Evolutionary conservation across 1,140 invertebrate species (phyloP).

Genomic region (Pseudachorutes palmiensis): DNA sequence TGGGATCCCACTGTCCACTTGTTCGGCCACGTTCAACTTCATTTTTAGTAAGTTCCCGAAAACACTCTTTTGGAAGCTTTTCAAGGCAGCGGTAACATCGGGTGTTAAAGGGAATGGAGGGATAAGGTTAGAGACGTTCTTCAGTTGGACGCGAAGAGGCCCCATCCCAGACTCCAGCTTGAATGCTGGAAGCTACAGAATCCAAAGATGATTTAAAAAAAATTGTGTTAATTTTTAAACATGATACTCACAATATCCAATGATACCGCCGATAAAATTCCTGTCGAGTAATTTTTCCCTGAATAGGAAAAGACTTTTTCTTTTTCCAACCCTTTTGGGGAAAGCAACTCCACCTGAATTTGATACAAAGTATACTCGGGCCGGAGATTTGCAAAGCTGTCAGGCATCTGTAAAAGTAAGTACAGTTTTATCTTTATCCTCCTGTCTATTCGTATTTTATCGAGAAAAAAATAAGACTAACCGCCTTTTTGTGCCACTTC

Average conservation of each 20-base stretch:
- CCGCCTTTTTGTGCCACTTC: slow-evolving; percentile 16
- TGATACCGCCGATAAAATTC: neutral
- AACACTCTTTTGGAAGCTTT: neutral
- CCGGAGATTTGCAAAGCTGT: neutral
- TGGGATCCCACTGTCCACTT: no score
- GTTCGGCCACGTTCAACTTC: no score
- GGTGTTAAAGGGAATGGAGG: neutral
- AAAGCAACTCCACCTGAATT: neutral
- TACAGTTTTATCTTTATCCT: no score
- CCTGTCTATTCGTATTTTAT: no score
- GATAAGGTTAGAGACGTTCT: neutral
- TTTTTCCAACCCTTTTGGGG: neutral
- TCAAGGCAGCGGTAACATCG: neutral
- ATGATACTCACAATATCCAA: neutral
- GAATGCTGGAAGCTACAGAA: neutral
- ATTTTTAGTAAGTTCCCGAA: no score
- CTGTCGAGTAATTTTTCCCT: neutral
- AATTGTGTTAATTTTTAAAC: no score
- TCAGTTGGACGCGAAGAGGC: neutral
- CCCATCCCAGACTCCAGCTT: neutral
- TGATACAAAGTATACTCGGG: neutral
- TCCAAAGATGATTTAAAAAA: no score
- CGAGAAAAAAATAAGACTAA: neutral
- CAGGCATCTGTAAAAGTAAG: neutral
- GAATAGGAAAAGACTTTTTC: neutral